Base-by-base conservation (phyloP, 2,888 invertebrate species). In the Hedya salicella region DNA sequence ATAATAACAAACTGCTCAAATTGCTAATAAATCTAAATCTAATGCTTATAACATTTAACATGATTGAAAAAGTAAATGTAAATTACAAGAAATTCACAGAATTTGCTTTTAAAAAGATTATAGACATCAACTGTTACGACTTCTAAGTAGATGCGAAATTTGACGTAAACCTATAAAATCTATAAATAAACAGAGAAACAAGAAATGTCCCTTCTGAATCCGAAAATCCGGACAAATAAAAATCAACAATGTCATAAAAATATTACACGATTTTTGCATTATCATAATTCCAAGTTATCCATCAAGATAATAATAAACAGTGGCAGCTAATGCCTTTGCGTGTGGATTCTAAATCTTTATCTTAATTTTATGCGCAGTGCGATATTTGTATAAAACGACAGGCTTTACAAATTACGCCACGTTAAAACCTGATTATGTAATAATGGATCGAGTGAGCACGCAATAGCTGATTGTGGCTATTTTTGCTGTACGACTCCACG, bases 371-470 rank as follows among this genome's bases (percentile, higher is more conserved):
- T 61, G 54, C 66, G 16, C 11, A 50, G 30, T 19, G 49, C 42
- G 42, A 59, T 65, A 53, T 61, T 66, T 61, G 42, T 65, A 48
- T 21, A 54, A 40, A 60, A 63, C 32, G 50, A 59, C 59, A 44
- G 46, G 14, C 32, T 9, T 48, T 49, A 66, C 66, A 66, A 61
- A 66, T 61, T 54, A 61, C 16, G 30, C 46, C 60, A 66, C 66
- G 54, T 66, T 66, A 53, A 66, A 42, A 16, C 30, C 54, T 61
- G 48, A 21, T 61, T 66, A 54, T 1, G 40, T 54, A 54, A 48
- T 61, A 42, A 61, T 61, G 52, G 48, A 48, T 60, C 9, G 19
- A 61, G 65, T 16, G 21, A 13, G 25, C 65, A 65, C 65, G 52
- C 60, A 53, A 48, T n/a, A 42, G 32, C 32, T 50, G 57, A 63